Base-by-base conservation (phyloP, 2,113 vertebrate genomes). In the Jacana jacana region DNA sequence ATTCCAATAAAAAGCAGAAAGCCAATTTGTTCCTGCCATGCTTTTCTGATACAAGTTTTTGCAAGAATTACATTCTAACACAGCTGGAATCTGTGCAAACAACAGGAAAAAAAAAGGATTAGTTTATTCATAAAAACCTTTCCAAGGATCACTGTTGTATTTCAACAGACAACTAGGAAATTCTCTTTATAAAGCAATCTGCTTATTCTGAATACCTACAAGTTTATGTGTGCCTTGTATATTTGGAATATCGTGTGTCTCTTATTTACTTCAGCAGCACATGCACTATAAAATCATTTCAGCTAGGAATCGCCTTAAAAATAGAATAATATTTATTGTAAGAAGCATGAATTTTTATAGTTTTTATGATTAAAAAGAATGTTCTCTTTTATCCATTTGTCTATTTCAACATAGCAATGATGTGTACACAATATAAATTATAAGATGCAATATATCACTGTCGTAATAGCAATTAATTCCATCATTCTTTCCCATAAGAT, bases 351-450 rank as follows among this genome's bases (percentile, higher is more conserved):
- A 13, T 80, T 96, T 86, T 92, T 92, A 82, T 84, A 85, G 37
- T 68, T 81, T 55, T 91, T 93, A 90, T n/a, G 40, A 91, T 70
- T 77, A 93, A 91, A 79, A 96, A 44, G 35, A 94, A 28, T 76
- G 66, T 49, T 89, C 68, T 92, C n/a, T 70, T 52, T 76, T 39
- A 76, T 63, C 82, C 33, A 79, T 94, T 92, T 94, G 24, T 78
- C 75, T 96, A 44, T 96, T 97, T 89, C 70, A 81, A 81, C 44
- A 89, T 52, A 88, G 61, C 40, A 85, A 89, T 91, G 30, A 73
- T 63, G 84, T 96, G 88, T 93, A 86, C 48, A 55, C 55, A 87
- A 63, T 89, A 86, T 94, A 94, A 96, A 95, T 84, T 93, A 73
- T 40, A 89, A 92, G 95, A 60, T 81, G 66, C 39, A 87, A 51